These are phyloP conservation scores for Lipotes vexillifer DNA, from an alignment of 2,113 vertebrate genomes.

Conservation along the genomic window DNA sequence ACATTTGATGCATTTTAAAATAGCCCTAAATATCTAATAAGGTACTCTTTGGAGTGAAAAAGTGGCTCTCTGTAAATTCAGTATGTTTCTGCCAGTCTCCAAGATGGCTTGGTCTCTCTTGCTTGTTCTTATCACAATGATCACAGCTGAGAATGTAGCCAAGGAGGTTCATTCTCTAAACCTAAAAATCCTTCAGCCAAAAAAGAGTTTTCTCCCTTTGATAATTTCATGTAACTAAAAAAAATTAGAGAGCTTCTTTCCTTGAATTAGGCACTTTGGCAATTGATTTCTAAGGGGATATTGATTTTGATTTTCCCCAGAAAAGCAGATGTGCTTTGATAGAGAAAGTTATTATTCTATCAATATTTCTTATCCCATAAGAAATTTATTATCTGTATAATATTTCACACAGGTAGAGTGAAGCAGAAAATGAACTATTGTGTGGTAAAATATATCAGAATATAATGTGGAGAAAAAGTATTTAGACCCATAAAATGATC, in stretches of 20 bases:
- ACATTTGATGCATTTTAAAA: background rate
- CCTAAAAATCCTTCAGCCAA: background rate
- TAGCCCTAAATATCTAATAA: background rate
- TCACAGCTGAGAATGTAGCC: background rate
- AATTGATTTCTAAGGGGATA: constrained; percentile 33
- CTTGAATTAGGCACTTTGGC: constrained; percentile 44
- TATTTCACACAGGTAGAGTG: constrained; percentile 34
- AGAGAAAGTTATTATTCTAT: background rate
- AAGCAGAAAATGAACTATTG: background rate
- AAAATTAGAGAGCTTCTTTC: constrained; percentile 10
- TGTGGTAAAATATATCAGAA: constrained; percentile 11
- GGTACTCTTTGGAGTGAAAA: background rate
- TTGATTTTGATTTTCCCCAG: background rate
- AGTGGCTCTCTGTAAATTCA: background rate
- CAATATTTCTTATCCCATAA: constrained; percentile 23
- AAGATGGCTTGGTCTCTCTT: background rate
- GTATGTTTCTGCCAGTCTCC: background rate
- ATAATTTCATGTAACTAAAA: background rate
- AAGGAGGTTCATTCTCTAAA: background rate
- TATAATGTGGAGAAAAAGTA: background rate
- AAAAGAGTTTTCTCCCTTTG: background rate
- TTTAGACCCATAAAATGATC: constrained; percentile 9
- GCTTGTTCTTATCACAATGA: background rate
- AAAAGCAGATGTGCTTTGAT: constrained; percentile 20
- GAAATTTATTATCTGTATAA: constrained; percentile 7